Percentiles rank a stretch among this genome's conserved stretches.
These are phyloP conservation scores for Lamprotornis superbus DNA, from an alignment of 2,113 vertebrate genomes.

Conservation along the genomic window DNA sequence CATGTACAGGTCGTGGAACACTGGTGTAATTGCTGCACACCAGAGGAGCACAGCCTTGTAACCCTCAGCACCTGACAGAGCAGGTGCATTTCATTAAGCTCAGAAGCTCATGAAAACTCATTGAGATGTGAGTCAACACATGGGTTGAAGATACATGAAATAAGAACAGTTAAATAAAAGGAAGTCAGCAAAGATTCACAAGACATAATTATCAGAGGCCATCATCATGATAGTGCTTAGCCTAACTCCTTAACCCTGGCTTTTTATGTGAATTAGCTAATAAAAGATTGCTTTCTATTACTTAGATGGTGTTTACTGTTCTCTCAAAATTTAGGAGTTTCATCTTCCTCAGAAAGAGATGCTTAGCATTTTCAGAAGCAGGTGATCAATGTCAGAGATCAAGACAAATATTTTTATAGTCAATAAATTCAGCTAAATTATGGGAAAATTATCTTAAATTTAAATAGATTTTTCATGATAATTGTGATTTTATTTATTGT, in stretches of 20 bases:
- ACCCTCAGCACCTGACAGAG: neutral
- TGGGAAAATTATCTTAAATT: neutral
- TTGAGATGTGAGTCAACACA: neutral
- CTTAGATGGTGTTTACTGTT: neutral
- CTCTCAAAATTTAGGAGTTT: neutral
- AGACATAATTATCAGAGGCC: neutral
- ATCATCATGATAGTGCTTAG: neutral
- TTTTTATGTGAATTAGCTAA: neutral
- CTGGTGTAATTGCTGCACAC: neutral
- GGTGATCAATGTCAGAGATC: neutral
- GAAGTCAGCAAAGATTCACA: neutral
- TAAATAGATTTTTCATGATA: neutral
- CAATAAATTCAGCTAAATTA: neutral
- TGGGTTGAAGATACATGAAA: neutral
- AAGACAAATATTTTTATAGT: neutral
- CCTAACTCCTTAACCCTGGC: neutral
- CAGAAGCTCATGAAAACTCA: neutral
- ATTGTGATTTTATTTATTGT: neutral
- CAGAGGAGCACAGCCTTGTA: neutral
- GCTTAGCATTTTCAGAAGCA: neutral
- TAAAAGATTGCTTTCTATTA: neutral
- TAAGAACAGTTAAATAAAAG: neutral
- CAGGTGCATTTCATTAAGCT: neutral
- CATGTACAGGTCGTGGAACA: neutral
- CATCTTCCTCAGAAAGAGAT: neutral